A percentile compares a stretch with the other conserved stretches of the same genome.
Evolutionary conservation across 2,113 vertebrate genomes (phyloP).

Genomic region (Ailurus styani): DNA sequence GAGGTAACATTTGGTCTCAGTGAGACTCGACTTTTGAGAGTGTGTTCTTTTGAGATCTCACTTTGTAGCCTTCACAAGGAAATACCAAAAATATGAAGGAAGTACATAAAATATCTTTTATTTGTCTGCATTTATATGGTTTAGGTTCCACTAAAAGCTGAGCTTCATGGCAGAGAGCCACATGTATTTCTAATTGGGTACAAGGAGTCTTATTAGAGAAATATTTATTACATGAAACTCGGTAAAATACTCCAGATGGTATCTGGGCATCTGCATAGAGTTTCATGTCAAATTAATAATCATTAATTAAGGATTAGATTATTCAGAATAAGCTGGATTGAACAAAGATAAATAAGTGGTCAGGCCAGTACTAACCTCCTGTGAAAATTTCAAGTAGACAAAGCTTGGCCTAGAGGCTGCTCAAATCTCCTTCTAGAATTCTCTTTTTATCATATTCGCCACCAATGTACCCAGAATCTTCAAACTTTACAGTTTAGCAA

Average conservation of each 20-base stretch:
- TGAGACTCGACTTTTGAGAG: neutral
- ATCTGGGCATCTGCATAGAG: constrained; percentile 1
- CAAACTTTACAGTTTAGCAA: constrained; percentile 17
- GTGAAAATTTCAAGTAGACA: constrained; percentile 12
- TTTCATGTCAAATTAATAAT: constrained; percentile 52
- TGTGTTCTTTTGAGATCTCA: neutral
- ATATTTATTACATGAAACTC: constrained; percentile 43
- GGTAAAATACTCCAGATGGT: constrained; percentile 52
- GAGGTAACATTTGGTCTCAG: neutral
- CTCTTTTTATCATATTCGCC: neutral
- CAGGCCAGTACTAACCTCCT: neutral
- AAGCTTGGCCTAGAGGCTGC: neutral
- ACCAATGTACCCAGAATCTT: neutral
- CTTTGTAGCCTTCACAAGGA: neutral
- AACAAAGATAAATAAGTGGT: constrained; percentile 8
- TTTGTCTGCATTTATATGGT: neutral
- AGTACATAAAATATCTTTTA: neutral
- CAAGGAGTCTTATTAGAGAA: constrained; percentile 46
- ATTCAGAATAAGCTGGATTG: constrained; percentile 35
- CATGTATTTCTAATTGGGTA: constrained; percentile 38
- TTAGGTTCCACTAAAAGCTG: constrained; percentile 41
- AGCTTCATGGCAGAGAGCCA: constrained; percentile 42
- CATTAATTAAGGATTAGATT: constrained; percentile 54
- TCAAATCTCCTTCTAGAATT: neutral
- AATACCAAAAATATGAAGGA: neutral